phyloP scores from a whole-genome alignment of 2,113 vertebrate species.

The Mesembrinibis cayennensis region DNA sequence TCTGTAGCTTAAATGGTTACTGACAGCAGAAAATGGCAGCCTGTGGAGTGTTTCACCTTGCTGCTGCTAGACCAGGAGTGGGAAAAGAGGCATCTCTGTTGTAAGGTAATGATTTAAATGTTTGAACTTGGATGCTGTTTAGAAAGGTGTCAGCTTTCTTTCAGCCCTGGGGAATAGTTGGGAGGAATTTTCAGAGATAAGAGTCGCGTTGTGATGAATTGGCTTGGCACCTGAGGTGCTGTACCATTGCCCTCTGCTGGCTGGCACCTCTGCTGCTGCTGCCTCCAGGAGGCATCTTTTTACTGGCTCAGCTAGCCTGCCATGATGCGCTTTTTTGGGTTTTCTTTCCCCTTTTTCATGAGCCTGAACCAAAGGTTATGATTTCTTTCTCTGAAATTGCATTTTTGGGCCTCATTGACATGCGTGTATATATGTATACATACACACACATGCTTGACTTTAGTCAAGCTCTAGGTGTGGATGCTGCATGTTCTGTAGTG shows the following conservation, averaged over 20 bases:
- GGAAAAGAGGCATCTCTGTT: not conserved
- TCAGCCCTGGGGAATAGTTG: not conserved
- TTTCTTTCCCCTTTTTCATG: not conserved
- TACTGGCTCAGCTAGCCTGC: not conserved
- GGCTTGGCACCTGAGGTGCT: not conserved
- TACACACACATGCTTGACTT: not conserved
- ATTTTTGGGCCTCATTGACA: not conserved
- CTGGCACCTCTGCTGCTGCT: not conserved
- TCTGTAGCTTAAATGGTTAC: not conserved
- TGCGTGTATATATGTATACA: no score
- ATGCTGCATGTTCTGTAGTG: rapidly evolving
- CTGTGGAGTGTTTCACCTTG: not conserved
- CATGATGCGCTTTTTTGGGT: not conserved
- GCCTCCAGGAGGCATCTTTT: not conserved
- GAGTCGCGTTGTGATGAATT: not conserved
- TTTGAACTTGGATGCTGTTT: not conserved
- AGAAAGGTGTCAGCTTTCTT: not conserved
- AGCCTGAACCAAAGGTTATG: not conserved
- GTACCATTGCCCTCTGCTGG: constrained; percentile 51
- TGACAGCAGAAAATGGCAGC: not conserved
- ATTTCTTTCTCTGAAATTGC: not conserved
- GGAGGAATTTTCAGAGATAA: not conserved
- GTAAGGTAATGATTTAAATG: not conserved
- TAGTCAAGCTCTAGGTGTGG: not conserved
- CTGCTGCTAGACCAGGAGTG: not conserved